Conservation (phyloP, 2,113 vertebrate genomes). For the Probosciger aterrimus region DNA sequence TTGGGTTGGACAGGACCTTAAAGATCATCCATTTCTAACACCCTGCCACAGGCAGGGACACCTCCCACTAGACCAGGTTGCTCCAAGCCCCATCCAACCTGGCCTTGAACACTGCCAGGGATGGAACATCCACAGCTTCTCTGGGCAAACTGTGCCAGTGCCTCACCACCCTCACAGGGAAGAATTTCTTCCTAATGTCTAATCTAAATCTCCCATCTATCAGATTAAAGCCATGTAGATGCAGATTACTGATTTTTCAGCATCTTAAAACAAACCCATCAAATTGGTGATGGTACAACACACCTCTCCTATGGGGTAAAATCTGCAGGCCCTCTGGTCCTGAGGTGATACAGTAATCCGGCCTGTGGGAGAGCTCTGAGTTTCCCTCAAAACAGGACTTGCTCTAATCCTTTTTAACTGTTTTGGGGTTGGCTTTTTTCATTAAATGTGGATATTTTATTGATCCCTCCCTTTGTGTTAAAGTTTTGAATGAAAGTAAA, state of each 20-base stretch:
- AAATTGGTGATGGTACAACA: not conserved
- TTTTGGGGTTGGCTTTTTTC: not conserved
- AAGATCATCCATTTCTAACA: no score
- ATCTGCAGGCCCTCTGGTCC: not conserved
- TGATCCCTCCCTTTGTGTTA: not conserved
- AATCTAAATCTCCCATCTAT: not conserved
- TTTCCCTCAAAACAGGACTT: not conserved
- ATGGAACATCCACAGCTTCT: no score
- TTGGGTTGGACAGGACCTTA: not conserved
- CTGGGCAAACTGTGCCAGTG: no score
- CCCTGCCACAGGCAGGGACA: not conserved
- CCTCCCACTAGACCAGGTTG: not conserved
- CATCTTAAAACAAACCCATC: not conserved
- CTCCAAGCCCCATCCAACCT: no score
- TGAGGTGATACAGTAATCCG: accelerated
- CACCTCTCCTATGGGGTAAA: not conserved
- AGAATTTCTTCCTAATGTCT: no score
- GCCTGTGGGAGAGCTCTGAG: not conserved
- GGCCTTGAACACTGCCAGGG: no score
- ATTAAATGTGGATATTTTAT: not conserved
- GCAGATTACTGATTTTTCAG: not conserved
- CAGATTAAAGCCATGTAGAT: not conserved
- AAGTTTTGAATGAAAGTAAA: not conserved
- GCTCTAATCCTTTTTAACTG: not conserved
- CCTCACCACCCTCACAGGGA: no score